Evolutionary conservation across 2,113 vertebrate species (phyloP), one percentile per base, ranked within the genome.

Genomic region (Esox niger): DNA sequence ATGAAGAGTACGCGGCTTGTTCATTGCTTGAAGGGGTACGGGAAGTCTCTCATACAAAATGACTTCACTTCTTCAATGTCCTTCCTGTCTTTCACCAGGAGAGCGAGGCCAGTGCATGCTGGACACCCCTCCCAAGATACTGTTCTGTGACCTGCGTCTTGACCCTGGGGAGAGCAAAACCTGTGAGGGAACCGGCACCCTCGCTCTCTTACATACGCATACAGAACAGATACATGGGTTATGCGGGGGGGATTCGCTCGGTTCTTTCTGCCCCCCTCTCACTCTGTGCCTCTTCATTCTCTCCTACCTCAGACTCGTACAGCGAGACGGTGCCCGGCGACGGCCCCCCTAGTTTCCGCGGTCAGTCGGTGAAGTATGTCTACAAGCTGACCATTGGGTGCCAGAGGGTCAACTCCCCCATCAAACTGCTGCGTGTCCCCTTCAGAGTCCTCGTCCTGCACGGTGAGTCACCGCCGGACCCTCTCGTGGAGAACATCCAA

Each of bases 321-420:
- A 95, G 93, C 30, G 97, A 99, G 82, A 88, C 92, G 0, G 91
- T 99, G 57, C 97, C 97, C 0, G 71, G 89, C 0, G 94, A 98
- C 0, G 97, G 95, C 25, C 96, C 97, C 2, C 97, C 97, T 2
- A 98, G 96, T 30, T 99, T 98, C 80, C 93, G 97, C 2, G 97
- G 97, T 0, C 97, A 98, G 86, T 92, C 95, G 0, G 97, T 98
- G 71, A 99, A 99, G 79, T 99, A 99, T 0, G 95, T 98, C 71
- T 99, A 99, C 90, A 98, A 99, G 82, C 82, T 98, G 85, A 98
- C 97, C 57, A 94, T 99, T 2, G 97, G 97, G 86, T 99, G 97
- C 87, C 97, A 99, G 88, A 92, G 97, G 0, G 97, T 99, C 80
- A 98, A 97, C 90, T 98, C 95, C 0, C 95, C 97, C 47, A 98